phyloP scores from a whole-genome alignment of 2,888 invertebrate genomes.

The Parelbella ahira region DNA sequence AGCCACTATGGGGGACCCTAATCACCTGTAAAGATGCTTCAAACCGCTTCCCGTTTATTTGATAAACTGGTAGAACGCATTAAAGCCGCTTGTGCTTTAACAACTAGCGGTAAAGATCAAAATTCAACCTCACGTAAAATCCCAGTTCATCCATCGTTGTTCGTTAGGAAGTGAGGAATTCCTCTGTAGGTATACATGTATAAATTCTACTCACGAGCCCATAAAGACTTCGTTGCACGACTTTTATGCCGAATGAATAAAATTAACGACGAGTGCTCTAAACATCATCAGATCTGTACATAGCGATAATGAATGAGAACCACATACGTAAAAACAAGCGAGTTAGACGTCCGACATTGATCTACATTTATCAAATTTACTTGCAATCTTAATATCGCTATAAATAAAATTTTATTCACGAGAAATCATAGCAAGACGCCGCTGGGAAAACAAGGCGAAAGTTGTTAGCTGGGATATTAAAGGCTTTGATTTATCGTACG shows the following conservation, averaged over 20 bases:
- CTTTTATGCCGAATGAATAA: slow-evolving; percentile 12
- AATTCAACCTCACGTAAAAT: not conserved
- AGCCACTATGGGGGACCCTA: slow-evolving; percentile 29
- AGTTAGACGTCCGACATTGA: slow-evolving; percentile 1
- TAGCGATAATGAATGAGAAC: not conserved
- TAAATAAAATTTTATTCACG: slow-evolving; percentile 9
- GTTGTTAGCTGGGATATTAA: slow-evolving; percentile 6
- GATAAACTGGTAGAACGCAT: too few species aligned
- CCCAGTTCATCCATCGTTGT: slow-evolving; percentile 4
- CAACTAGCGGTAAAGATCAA: not conserved
- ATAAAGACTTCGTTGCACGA: slow-evolving; percentile 14
- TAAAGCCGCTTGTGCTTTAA: too few species aligned
- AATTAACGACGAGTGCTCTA: slow-evolving; percentile 1
- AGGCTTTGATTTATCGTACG: slow-evolving; percentile 7
- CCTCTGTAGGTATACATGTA: slow-evolving; percentile 2
- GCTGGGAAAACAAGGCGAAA: slow-evolving; percentile 7
- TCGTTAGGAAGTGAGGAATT: slow-evolving; percentile 6
- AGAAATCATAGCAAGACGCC: slow-evolving; percentile 6
- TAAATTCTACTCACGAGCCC: slow-evolving; percentile 9
- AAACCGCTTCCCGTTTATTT: slow-evolving; percentile 5
- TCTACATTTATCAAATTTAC: slow-evolving; percentile 11
- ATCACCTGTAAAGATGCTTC: slow-evolving; percentile 35
- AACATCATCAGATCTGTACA: not conserved
- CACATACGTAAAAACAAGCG: not conserved
- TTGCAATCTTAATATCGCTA: slow-evolving; percentile 2